Base-by-base conservation (phyloP, 2,888 invertebrate species). In the Folsomia manolachei region DNA sequence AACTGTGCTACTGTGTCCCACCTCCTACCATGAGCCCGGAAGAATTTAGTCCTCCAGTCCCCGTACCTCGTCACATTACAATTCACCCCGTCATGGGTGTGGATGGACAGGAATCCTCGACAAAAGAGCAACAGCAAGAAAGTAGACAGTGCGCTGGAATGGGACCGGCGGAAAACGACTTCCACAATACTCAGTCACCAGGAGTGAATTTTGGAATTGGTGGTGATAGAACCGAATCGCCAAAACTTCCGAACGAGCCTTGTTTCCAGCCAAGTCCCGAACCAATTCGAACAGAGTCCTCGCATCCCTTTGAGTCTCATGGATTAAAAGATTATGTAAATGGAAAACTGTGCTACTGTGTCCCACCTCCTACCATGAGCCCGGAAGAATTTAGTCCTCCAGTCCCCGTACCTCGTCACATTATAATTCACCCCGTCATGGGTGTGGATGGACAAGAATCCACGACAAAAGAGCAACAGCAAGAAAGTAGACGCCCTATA, bases 301-400 rank as follows among this genome's bases (percentile, higher is more conserved):
- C n/a, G n/a, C n/a, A n/a, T n/a, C 53, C 39, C 23, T 68, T 63
- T 1, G 66, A 75, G 75, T 71, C 70, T 39, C 27, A 73, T 1
- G 75, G 77, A 2, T 51, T 98, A 0, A 98, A 98, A 83, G 97
- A 98, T 83, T 95, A 90, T 80, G 91, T 95, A 0, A 90, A 89
- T 83, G 98, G 98, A 0, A 90, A 90, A 80, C 85, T 99, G 51
- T 85, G 91, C 1, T 95, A 91, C 86, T 92, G 91, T 69, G 87
- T 90, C 77, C 89, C 93, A 0, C 97, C 98, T 1, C 94, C 95
- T 0, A 89, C 87, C 11, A 82, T 86, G 0, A 81, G 84, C 0
- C 91, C 91, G 75, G 84, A 86, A 1, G 86, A 87, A 0, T 91
- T 89, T 83, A 82, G 86, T 60, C 75, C 76, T 7, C 76, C 19